phyloP scores from a whole-genome alignment of 2,888 invertebrate species.

The Beris morrisii region DNA sequence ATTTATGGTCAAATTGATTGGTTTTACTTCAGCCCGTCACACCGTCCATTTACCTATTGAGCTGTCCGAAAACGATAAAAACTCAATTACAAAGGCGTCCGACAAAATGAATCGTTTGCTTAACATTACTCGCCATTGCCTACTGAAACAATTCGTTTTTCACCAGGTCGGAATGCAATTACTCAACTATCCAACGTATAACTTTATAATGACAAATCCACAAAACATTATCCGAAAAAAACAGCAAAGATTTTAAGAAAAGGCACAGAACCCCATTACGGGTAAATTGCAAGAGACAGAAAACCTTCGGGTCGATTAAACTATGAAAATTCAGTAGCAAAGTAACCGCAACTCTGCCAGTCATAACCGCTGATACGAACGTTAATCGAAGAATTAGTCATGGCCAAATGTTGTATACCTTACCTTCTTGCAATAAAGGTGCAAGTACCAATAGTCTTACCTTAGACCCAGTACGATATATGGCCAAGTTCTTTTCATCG shows the following conservation, averaged over 20 bases:
- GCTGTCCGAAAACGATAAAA: too few relatives aligned
- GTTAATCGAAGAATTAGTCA: constrained; percentile 32
- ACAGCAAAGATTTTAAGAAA: constrained; percentile 7
- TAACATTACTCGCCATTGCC: too few relatives aligned
- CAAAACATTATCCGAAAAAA: constrained; percentile 12
- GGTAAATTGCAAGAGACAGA: constrained; percentile 19
- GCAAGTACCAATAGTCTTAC: too few relatives aligned
- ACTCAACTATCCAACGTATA: constrained; percentile 19
- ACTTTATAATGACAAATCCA: constrained; percentile 22
- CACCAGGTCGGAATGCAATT: background rate
- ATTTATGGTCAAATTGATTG: too few relatives aligned
- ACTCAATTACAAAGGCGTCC: too few relatives aligned
- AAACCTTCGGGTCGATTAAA: constrained; percentile 22
- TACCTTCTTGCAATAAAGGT: too few relatives aligned
- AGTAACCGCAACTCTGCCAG: constrained; percentile 18
- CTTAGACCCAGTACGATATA: too few relatives aligned
- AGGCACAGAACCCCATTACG: constrained; percentile 1
- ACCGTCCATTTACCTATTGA: too few relatives aligned
- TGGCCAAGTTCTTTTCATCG: too few relatives aligned
- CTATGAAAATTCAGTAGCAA: constrained; percentile 28
- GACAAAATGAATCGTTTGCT: too few relatives aligned
- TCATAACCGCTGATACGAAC: constrained; percentile 27
- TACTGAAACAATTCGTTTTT: too few relatives aligned
- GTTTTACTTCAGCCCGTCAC: too few relatives aligned
- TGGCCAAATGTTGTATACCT: constrained; percentile 15